These are phyloP conservation scores for Lophochroa leadbeateri DNA, from an alignment of 2,113 vertebrate species.

Conservation along the genomic window DNA sequence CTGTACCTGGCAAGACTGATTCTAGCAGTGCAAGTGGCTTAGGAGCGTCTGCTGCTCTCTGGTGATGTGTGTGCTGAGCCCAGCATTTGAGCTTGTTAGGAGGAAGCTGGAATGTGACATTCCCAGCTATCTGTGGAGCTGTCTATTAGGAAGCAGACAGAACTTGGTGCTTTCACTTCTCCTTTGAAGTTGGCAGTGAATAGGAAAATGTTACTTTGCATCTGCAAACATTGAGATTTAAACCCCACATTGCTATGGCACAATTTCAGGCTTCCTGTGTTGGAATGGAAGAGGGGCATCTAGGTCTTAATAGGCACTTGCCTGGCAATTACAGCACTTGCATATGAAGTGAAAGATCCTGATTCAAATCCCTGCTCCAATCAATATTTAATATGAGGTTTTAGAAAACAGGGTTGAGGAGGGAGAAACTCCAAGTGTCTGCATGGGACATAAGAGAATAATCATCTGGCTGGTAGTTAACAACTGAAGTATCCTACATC, in stretches of 20 bases:
- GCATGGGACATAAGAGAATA: background rate
- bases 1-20: background rate
- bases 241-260: fast-evolving
- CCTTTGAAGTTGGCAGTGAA: background rate
- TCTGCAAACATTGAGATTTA: background rate
- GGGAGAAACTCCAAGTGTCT: background rate
- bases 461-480: background rate
- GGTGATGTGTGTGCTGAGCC: background rate
- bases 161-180: background rate
- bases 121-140: background rate
- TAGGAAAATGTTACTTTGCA: background rate
- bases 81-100: background rate
- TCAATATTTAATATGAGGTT: background rate
- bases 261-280: background rate
- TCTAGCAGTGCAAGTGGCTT: background rate
- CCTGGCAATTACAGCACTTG: background rate
- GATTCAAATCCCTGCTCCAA: background rate
- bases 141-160: background rate
- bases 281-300: background rate
- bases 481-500: background rate
- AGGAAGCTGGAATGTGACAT: background rate
- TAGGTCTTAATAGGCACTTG: background rate
- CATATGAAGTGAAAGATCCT: background rate
- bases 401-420: background rate
- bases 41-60: background rate